Conservation (phyloP, 2,888 invertebrate genomes). For the Hedychridium roseum region DNA sequence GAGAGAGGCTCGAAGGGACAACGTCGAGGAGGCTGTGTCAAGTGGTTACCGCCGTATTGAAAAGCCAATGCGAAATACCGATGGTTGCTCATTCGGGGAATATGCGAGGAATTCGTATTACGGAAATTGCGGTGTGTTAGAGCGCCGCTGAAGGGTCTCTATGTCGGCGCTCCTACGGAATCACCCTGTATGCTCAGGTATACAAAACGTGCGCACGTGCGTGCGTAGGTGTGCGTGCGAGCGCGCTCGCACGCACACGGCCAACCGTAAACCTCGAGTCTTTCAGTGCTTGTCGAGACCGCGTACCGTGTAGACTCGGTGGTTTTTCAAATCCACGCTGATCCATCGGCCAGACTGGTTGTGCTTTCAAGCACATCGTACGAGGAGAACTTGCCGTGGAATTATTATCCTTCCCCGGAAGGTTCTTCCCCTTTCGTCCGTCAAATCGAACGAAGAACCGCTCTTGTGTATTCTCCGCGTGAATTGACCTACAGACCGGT, state of each 20-base stretch:
- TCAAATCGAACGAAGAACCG: too few relatives aligned
- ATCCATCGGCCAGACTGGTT: too few relatives aligned
- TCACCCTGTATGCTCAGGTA: constrained; percentile 43
- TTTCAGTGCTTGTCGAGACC: constrained; percentile 53
- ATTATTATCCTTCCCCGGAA: too few relatives aligned
- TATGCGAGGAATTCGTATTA: constrained; percentile 22
- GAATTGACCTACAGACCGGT: too few relatives aligned
- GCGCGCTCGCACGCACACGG: constrained; percentile 38
- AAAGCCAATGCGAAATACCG: not conserved
- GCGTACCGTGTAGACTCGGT: constrained; percentile 45
- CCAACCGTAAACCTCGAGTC: constrained; percentile 32
- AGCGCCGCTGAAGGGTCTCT: too few relatives aligned
- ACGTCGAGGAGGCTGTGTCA: not conserved
- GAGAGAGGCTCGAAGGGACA: too few relatives aligned
- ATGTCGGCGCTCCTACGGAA: constrained; percentile 12
- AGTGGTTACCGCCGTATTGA: not conserved
- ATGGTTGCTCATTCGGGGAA: too few relatives aligned
- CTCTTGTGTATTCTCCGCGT: too few relatives aligned
- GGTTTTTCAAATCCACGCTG: constrained; percentile 28
- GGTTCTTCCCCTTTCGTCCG: too few relatives aligned
- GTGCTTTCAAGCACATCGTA: too few relatives aligned
- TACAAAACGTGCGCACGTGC: constrained; percentile 24
- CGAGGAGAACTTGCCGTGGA: too few relatives aligned
- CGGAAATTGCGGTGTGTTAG: constrained; percentile 1
- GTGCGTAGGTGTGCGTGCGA: too few relatives aligned